A percentile compares a stretch with the other conserved stretches of the same genome.
These are phyloP conservation scores for Lycaena phlaeas DNA, from an alignment of 2,888 invertebrate genomes.

Conservation along the genomic window DNA sequence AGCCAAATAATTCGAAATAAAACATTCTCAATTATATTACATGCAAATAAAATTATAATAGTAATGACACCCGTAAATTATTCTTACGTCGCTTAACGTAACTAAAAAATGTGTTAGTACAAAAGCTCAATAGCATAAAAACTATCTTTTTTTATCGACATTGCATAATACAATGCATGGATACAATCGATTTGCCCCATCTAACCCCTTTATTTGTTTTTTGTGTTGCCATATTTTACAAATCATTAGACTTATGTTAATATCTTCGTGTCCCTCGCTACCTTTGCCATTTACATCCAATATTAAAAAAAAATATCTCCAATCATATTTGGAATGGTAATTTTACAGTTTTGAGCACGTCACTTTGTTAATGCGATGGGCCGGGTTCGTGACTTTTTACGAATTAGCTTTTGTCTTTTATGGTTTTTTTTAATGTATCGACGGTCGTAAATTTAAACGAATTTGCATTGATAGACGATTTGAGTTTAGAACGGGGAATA, in stretches of 20 bases:
- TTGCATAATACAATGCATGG: too few relatives aligned
- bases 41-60: too few relatives aligned
- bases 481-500: not conserved
- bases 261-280: conserved; percentile 39
- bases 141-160: too few relatives aligned
- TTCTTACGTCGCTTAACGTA: too few relatives aligned
- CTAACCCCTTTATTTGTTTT: conserved; percentile 3
- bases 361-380: conserved; percentile 61
- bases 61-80: too few relatives aligned
- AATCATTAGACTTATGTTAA: conserved; percentile 48
- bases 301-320: conserved; percentile 31
- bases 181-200: too few relatives aligned
- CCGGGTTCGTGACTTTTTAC: conserved; percentile 57
- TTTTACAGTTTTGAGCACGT: conserved; percentile 70
- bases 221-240: conserved; percentile 29
- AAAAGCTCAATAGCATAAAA: too few relatives aligned
- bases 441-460: conserved; percentile 32
- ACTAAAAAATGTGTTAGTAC: too few relatives aligned
- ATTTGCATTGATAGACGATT: not conserved
- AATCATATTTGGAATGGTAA: conserved; percentile 55
- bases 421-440: conserved; percentile 26
- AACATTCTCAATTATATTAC: too few relatives aligned
- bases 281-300: conserved; percentile 23
- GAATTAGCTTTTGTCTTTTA: conserved; percentile 35
- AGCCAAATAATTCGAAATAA: too few relatives aligned